Conservation (phyloP, 2,113 vertebrate species). For the Chitala chitala region DNA sequence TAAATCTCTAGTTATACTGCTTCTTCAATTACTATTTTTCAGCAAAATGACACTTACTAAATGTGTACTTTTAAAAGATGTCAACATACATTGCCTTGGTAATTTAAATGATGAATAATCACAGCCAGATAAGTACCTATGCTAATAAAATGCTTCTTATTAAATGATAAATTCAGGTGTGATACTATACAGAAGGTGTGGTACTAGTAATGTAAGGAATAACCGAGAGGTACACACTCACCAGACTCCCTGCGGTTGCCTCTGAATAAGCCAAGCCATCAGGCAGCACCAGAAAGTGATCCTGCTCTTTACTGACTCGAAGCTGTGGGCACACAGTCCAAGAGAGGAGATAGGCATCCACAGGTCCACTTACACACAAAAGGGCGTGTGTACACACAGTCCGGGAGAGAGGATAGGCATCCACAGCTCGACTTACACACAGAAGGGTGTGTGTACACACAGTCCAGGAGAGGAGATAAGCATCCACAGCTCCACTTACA, state of each 20-base stretch:
- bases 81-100: too few species aligned
- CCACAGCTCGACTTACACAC: background rate
- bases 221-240: too few species aligned
- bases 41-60: too few species aligned
- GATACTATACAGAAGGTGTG: too few species aligned
- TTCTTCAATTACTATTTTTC: too few species aligned
- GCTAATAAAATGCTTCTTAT: too few species aligned
- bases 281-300: conserved; percentile 88
- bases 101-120: too few species aligned
- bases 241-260: conserved; percentile 85
- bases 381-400: background rate
- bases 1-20: too few species aligned
- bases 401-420: background rate
- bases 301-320: conserved; percentile 93
- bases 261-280: conserved; percentile 80
- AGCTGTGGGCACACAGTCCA: conserved; percentile 58
- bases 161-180: too few species aligned
- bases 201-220: too few species aligned
- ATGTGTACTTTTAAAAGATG: too few species aligned
- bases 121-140: too few species aligned
- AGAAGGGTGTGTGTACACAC: conserved; percentile 38
- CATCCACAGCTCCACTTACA: background rate
- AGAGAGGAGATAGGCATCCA: background rate
- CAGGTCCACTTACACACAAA: background rate
- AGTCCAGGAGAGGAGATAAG: background rate